These are phyloP conservation scores for Menidia beryllina DNA, from an alignment of 2,113 vertebrate genomes.

Conservation along the genomic window DNA sequence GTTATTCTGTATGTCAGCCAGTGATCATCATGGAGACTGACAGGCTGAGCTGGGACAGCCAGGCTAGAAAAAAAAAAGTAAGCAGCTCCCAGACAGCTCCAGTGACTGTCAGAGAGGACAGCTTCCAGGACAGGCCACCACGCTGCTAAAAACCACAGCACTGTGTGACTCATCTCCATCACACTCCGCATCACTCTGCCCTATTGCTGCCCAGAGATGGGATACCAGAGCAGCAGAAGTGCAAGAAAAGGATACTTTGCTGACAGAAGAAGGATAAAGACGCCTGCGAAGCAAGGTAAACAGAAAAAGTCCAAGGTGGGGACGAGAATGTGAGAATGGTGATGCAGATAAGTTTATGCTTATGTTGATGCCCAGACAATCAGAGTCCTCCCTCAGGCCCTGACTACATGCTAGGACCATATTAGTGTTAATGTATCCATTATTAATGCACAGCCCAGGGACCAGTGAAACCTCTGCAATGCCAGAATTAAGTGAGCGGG, in stretches of 20 bases:
- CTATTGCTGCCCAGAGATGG: constrained; percentile 69
- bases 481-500: constrained; percentile 57
- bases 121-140: constrained; percentile 60
- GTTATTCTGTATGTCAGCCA: constrained; percentile 72
- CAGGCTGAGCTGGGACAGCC: constrained; percentile 69
- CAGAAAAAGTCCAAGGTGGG: too few species aligned
- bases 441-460: constrained; percentile 68
- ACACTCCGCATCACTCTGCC: constrained; percentile 24
- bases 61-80: constrained; percentile 68
- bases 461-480: constrained; percentile 57
- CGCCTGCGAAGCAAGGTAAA: constrained; percentile 2
- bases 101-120: constrained; percentile 56
- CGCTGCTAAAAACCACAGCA: constrained; percentile 41
- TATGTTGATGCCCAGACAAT: constrained; percentile 79
- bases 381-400: constrained; percentile 74
- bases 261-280: constrained; percentile 34
- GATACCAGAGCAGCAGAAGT: constrained; percentile 22
- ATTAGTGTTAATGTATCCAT: constrained; percentile 76
- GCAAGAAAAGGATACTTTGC: constrained; percentile 39
- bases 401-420: constrained; percentile 75
- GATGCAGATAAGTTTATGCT: constrained; percentile 75
- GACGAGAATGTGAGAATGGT: constrained; percentile 43
- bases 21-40: constrained; percentile 77
- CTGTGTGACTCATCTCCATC: constrained; percentile 74
- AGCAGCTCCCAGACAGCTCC: constrained; percentile 60